Percentiles rank a stretch among this genome's conserved stretches.
phyloP scores from a whole-genome alignment of 37 sponge, comb jelly and placozoan species.

The Chondrosia reniformis region DNA sequence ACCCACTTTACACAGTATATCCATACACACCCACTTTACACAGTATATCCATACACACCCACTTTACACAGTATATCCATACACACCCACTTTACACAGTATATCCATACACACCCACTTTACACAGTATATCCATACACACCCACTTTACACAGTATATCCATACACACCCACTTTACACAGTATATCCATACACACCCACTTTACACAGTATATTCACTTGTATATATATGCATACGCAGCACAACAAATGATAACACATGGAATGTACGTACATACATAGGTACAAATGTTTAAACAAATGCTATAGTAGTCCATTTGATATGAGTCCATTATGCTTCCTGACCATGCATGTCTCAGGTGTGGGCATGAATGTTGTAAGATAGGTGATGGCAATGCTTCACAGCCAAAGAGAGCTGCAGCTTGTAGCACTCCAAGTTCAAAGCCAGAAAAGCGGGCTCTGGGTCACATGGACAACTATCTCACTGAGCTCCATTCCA shows the following conservation, averaged over 20 bases:
- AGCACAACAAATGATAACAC: too few species aligned
- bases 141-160: too few species aligned
- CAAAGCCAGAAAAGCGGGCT: background rate
- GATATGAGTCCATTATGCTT: background rate
- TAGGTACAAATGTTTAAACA: background rate
- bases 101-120: too few species aligned
- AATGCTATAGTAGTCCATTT: background rate
- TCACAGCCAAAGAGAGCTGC: background rate
- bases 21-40: too few species aligned
- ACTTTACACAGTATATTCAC: too few species aligned
- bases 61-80: too few species aligned
- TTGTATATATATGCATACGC: background rate
- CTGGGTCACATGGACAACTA: slow-evolving; percentile 28
- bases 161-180: too few species aligned
- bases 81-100: too few species aligned
- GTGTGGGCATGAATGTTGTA: slow-evolving; percentile 80
- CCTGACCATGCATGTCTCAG: slow-evolving; percentile 2
- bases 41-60: too few species aligned
- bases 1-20: too few species aligned
- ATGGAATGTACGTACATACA: slow-evolving; percentile 6
- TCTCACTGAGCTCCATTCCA: slow-evolving; percentile 49
- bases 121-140: too few species aligned
- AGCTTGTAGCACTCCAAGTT: background rate
- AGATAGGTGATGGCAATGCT: slow-evolving; percentile 34
- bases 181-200: too few species aligned